A percentile compares a stretch with the other conserved stretches of the same genome.
Conservation (phyloP, 1,140 invertebrate genomes). For the Drosophila dunni region DNA sequence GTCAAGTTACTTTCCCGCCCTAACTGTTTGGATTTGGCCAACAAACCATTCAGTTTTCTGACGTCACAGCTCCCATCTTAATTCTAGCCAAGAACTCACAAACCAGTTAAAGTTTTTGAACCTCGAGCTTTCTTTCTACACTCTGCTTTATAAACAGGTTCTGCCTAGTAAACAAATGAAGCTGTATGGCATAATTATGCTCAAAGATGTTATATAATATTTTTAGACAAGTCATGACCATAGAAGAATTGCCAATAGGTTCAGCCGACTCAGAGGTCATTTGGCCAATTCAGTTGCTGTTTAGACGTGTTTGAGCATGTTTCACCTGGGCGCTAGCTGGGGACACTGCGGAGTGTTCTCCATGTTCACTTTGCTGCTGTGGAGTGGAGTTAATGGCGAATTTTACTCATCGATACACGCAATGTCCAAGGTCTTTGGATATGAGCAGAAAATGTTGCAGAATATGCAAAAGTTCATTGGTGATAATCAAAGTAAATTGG, state of each 20-base stretch:
- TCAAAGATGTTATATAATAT: constrained; percentile 28
- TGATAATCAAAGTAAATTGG: constrained; percentile 73
- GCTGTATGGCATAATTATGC: background rate
- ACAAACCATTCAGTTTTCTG: background rate
- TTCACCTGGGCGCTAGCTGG: constrained; percentile 24
- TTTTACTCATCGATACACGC: constrained; percentile 72
- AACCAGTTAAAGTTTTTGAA: constrained; percentile 46
- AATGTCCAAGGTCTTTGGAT: constrained; percentile 68
- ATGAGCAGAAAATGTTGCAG: constrained; percentile 62
- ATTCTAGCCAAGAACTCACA: constrained; percentile 26
- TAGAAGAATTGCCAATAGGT: constrained; percentile 2
- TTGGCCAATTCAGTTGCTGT: constrained; percentile 47
- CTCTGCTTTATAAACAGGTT: constrained; percentile 53
- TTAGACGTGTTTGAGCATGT: constrained; percentile 34
- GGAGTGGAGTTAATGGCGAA: constrained; percentile 32
- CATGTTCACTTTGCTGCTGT: constrained; percentile 5
- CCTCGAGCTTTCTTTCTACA: constrained; percentile 49
- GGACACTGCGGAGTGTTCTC: background rate
- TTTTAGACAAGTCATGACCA: constrained; percentile 24
- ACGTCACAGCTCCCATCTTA: constrained; percentile 19
- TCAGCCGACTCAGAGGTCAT: constrained; percentile 32
- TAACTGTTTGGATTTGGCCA: background rate
- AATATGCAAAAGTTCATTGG: constrained; percentile 71
- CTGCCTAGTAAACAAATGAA: background rate
- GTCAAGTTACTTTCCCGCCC: constrained; percentile 1